Conservation (phyloP, 2,888 invertebrate species). For the Hirtodrosophila alboralis region DNA sequence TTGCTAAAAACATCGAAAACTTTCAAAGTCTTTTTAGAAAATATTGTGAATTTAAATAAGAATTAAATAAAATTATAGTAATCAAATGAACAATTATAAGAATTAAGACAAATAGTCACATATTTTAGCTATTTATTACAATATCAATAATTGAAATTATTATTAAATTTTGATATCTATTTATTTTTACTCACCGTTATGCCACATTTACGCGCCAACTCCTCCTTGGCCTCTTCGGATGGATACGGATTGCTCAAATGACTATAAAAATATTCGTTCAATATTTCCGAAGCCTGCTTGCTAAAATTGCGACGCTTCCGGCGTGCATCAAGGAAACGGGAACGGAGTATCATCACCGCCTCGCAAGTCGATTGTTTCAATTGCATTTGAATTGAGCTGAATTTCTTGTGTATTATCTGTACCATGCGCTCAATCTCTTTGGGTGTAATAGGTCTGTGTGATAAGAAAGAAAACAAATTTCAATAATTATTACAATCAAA, state of each 20-base stretch:
- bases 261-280: conserved; percentile 99
- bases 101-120: too few relatives aligned
- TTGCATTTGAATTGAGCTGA: conserved; percentile 99
- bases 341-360: conserved; percentile 98
- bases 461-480: conserved; percentile 5
- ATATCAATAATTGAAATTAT: too few relatives aligned
- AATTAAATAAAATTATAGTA: too few relatives aligned
- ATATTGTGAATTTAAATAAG: too few relatives aligned
- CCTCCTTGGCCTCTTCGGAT: conserved; percentile 99
- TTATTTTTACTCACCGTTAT: conserved; percentile 90
- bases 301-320: conserved; percentile 99
- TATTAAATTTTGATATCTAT: too few relatives aligned
- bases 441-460: conserved; percentile 94
- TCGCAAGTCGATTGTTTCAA: conserved; percentile 99
- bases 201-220: conserved; percentile 99
- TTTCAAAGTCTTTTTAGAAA: too few relatives aligned
- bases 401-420: conserved; percentile 99
- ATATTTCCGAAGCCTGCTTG: conserved; percentile 99
- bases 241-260: conserved; percentile 99
- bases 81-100: too few relatives aligned
- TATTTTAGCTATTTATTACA: too few relatives aligned
- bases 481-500: too few relatives aligned
- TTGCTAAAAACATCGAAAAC: too few relatives aligned
- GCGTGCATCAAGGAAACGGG: conserved; percentile 90
- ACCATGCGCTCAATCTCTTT: conserved; percentile 99